Conservation (phyloP, 2,888 invertebrate species). For the Ametastegia equiseti region DNA sequence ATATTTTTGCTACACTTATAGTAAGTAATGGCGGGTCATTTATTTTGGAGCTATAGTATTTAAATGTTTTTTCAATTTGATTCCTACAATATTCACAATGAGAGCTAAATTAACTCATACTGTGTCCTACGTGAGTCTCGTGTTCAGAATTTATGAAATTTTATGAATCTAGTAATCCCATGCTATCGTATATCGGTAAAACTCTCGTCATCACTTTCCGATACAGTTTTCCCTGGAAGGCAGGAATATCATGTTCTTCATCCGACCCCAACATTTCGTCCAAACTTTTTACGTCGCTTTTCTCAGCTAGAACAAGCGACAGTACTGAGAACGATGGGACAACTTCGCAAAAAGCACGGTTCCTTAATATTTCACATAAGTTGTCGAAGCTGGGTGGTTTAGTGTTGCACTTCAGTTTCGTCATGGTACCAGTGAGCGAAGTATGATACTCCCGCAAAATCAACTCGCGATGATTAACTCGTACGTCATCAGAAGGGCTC, state of each 20-base stretch:
- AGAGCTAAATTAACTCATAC: not conserved
- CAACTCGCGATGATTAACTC: conserved; percentile 53
- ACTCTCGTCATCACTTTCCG: conserved; percentile 60
- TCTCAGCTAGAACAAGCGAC: conserved; percentile 64
- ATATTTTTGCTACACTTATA: too few relatives aligned
- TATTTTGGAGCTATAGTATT: too few relatives aligned
- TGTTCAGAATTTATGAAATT: not conserved
- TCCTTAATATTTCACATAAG: conserved; percentile 56
- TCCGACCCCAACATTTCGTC: conserved; percentile 60
- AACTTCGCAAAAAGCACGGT: conserved; percentile 60
- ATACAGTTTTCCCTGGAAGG: conserved; percentile 53
- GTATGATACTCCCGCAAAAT: conserved; percentile 64
- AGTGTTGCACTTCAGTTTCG: conserved; percentile 62
- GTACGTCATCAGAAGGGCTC: conserved; percentile 64
- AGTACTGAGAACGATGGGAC: conserved; percentile 60
- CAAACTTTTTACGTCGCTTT: conserved; percentile 58
- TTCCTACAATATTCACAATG: too few relatives aligned
- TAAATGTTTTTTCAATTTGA: too few relatives aligned
- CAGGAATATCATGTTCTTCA: conserved; percentile 54
- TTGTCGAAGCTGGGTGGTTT: conserved; percentile 61
- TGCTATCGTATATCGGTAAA: conserved; percentile 60
- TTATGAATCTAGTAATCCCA: conserved; percentile 51
- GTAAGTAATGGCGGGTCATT: too few relatives aligned
- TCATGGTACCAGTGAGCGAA: conserved; percentile 61
- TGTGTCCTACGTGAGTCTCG: too few relatives aligned